These are phyloP conservation scores for Steinernema hermaphroditum DNA, from an alignment of 2,888 invertebrate genomes.

Conservation along the genomic window DNA sequence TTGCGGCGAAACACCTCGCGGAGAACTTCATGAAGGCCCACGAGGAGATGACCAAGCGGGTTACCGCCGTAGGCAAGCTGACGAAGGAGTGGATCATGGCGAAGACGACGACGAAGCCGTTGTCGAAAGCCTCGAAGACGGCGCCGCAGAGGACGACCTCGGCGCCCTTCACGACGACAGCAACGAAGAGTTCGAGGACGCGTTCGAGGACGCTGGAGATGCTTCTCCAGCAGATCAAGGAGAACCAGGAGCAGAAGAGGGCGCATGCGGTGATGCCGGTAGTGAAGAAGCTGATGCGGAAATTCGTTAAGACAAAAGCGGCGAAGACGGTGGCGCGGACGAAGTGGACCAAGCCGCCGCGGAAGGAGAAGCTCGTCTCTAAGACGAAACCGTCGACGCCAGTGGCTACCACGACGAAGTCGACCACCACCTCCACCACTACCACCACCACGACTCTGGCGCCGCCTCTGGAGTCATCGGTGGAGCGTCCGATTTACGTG, in stretches of 20 bases:
- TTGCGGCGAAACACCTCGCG: not conserved
- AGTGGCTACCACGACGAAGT: not conserved
- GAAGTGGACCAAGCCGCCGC: not conserved
- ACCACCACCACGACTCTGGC: not conserved
- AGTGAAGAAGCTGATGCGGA: constrained; percentile 14
- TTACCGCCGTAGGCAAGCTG: not conserved
- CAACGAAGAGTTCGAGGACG: not conserved
- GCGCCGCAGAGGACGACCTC: too few species aligned
- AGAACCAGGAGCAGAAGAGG: constrained; percentile 24
- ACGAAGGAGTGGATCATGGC: not conserved
- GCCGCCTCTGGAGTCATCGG: not conserved
- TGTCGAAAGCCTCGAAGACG: not conserved
- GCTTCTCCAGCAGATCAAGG: constrained; percentile 16
- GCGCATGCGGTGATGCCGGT: constrained; percentile 13
- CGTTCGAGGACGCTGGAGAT: not conserved
- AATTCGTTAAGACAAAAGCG: constrained; percentile 21
- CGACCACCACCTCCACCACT: not conserved
- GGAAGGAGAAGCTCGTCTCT: not conserved
- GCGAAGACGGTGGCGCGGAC: not conserved
- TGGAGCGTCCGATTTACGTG: not conserved
- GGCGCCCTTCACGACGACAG: too few species aligned
- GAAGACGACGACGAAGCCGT: not conserved
- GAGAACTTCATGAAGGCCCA: constrained; percentile 13
- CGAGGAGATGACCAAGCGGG: constrained; percentile 18
- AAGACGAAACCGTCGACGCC: not conserved